phyloP scores from a whole-genome alignment of 2,888 invertebrate species.

The Agrotis exclamationis region DNA sequence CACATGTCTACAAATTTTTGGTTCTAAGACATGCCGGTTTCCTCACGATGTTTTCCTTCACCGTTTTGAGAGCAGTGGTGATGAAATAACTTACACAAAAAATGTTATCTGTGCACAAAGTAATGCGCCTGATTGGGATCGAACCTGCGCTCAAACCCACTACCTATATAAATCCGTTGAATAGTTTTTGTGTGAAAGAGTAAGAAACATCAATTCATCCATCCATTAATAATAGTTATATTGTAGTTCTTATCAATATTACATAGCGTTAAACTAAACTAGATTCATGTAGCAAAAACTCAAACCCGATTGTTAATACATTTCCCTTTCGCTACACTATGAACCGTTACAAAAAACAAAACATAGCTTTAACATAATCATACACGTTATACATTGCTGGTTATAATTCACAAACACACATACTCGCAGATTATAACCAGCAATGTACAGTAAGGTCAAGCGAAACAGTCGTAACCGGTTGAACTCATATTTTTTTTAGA shows the following conservation, averaged over 20 bases:
- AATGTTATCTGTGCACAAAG: no score
- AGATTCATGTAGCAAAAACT: constrained; percentile 1
- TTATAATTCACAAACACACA: constrained; percentile 23
- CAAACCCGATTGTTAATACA: constrained; percentile 30
- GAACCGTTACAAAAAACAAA: constrained; percentile 13
- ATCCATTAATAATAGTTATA: no score
- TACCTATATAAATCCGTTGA: no score
- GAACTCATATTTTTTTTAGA: constrained; percentile 55
- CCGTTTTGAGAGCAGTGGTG: no score
- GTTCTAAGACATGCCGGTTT: no score
- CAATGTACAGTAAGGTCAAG: constrained; percentile 33
- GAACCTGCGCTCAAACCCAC: no score
- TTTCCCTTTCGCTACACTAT: constrained; percentile 43
- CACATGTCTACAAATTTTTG: no score
- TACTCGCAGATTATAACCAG: background rate
- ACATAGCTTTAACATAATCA: background rate
- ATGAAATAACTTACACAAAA: no score
- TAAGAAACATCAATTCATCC: no score
- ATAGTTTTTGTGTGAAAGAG: no score
- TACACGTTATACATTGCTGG: constrained; percentile 34
- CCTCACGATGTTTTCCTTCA: no score
- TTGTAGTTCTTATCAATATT: constrained; percentile 20
- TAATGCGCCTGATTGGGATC: no score
- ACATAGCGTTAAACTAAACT: constrained; percentile 20
- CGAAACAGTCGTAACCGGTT: constrained; percentile 30